Evolutionary conservation across 2,113 vertebrate genomes (phyloP).

Genomic region (Vicugna pacos): DNA sequence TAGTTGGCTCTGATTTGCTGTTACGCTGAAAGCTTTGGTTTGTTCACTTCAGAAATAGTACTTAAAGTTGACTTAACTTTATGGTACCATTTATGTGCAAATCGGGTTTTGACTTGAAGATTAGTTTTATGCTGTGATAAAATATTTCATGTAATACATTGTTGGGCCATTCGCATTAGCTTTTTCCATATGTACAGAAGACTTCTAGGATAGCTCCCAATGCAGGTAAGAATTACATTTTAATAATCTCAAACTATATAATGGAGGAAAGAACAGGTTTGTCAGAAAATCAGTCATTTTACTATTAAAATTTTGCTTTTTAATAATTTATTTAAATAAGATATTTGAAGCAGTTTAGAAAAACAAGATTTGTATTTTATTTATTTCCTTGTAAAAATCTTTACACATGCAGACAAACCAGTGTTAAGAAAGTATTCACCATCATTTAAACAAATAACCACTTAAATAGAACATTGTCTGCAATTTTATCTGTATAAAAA

Average conservation of each 20-base stretch:
- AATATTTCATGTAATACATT: not conserved
- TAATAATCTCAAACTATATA: not conserved
- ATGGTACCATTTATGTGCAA: not conserved
- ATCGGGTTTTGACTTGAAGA: not conserved
- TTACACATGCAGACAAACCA: conserved; percentile 99
- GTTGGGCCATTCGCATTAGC: not conserved
- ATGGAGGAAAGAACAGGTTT: not conserved
- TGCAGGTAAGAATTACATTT: not conserved
- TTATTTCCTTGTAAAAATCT: conserved; percentile 97
- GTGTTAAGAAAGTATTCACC: conserved; percentile 95
- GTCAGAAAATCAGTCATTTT: conserved; percentile 70
- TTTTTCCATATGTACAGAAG: not conserved
- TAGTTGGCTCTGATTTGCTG: not conserved
- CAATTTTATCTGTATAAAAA: conserved; percentile 93
- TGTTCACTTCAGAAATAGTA: not conserved
- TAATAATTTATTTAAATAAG: conserved; percentile 80
- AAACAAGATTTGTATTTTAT: conserved; percentile 89
- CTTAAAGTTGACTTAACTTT: not conserved
- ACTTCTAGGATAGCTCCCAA: not conserved
- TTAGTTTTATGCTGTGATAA: not conserved
- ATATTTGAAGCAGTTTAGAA: conserved; percentile 80
- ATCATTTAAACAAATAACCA: conserved; percentile 93
- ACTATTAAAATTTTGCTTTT: conserved; percentile 61
- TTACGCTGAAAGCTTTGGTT: not conserved
- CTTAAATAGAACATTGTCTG: conserved; percentile 94